Evolutionary conservation across 2,113 vertebrate species (phyloP), one percentile per base, ranked within the genome.

Genomic region (Meriones unguiculatus): DNA sequence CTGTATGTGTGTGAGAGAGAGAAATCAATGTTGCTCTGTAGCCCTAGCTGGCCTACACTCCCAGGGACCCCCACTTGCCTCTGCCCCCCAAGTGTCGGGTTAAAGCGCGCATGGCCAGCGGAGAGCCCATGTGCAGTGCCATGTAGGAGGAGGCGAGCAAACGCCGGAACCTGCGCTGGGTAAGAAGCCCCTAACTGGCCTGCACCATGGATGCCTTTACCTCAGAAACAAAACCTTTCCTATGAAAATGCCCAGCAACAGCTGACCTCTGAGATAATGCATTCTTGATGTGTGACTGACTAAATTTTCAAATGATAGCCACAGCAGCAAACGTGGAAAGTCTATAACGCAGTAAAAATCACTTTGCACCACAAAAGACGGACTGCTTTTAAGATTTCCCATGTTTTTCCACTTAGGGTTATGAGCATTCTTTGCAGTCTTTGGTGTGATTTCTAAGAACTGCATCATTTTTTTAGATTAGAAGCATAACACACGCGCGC

Each of bases 391-490:
- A 95, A 93, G 78, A 17, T 88, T 54, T 90, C 80, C 67, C 35
- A 57, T n/a, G 7, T 81, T 57, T 57, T n/a, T n/a, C 32, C 35
- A 32, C 20, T 57, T 81, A 81, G 54, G 41, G 32, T 57, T 81
- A 81, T 5, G 5, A 18, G 80, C 67, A 65, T 72, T 70, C 32
- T 69, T 86, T 46, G 18, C 62, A 84, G 22, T 70, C 69, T 35
- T 54, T 82, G 57, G 52, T 72, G 84, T 64, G 46, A 30, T 87
- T 95, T 70, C 65, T 76, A 93, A 80, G 80, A 96, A 96, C 14
- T 89, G 69, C 10, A 89, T 67, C 82, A 89, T 93, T 93, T 89
- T 85, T 38, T 76, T 46, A 64, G 89, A 81, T 67, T 46, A 67
- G 59, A 62, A 76, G 20, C n/a, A 52, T 81, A 81, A 92, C 18